Evolutionary conservation across 2,888 invertebrate species (phyloP), one percentile per base, ranked within the genome.

Genomic region (Alitta virens): DNA sequence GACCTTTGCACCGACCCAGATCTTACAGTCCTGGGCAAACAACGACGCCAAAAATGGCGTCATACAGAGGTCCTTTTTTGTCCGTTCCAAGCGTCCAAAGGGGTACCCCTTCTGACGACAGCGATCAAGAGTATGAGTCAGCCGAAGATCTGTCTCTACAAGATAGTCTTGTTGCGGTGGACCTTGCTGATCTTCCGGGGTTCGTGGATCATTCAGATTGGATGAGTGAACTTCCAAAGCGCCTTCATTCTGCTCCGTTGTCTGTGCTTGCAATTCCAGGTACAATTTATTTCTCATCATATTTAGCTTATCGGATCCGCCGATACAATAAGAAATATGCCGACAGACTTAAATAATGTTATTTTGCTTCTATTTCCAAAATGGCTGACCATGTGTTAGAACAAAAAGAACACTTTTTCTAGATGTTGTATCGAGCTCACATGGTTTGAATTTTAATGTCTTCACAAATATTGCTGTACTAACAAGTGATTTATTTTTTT

Each of bases 251-350:
- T 25, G 54, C 63, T n/a, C 69, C 69, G 5, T 63, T 70, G 40
- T 63, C 66, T 9, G 12, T 27, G 14, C 53, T 70, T 12, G 60
- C 61, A 27, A 70, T 70, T 24, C 70, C 70, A 60, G 70, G 70
- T 69, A 38, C 23, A 54, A 5, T 46, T 33, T 33, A n/a, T n/a
- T n/a, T n/a, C n/a, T n/a, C n/a, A n/a, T n/a, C n/a, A n/a, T n/a
- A n/a, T n/a, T n/a, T n/a, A n/a, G n/a, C n/a, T n/a, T n/a, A n/a
- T n/a, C n/a, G n/a, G n/a, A n/a, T n/a, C n/a, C n/a, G n/a, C n/a
- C n/a, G n/a, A n/a, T n/a, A n/a, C n/a, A n/a, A n/a, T n/a, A n/a
- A n/a, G n/a, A n/a, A n/a, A n/a, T n/a, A n/a, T n/a, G n/a, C n/a
- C n/a, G n/a, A n/a, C n/a, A n/a, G n/a, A n/a, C n/a, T n/a, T n/a